These are phyloP conservation scores for Takifugu rubripes DNA, from an alignment of 2,797 vertebrate species.

Conservation along the genomic window DNA sequence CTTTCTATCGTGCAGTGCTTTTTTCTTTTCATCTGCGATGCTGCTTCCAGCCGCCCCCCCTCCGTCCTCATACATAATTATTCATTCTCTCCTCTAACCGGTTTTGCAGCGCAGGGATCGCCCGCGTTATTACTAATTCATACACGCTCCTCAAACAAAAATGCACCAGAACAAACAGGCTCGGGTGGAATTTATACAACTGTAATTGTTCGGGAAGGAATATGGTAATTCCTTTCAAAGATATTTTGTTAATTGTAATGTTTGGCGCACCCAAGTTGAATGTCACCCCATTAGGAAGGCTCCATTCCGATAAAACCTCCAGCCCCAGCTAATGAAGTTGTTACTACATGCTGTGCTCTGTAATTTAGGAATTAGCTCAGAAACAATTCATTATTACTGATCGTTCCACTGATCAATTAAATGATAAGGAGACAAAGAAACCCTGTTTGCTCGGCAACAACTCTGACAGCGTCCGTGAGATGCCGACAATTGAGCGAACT, in stretches of 20 bases:
- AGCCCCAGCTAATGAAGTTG: constrained; percentile 64
- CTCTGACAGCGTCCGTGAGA: constrained; percentile 47
- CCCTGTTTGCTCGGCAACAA: constrained; percentile 63
- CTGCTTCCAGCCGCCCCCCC: constrained; percentile 45
- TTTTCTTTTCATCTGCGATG: constrained; percentile 22
- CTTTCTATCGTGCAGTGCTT: constrained; percentile 27
- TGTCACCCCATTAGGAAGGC: constrained; percentile 48
- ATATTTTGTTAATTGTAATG: too few species aligned
- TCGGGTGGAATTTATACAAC: constrained; percentile 33
- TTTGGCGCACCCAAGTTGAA: constrained; percentile 22
- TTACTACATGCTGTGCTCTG: constrained; percentile 56
- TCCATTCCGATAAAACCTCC: constrained; percentile 56
- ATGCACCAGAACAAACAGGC: constrained; percentile 46
- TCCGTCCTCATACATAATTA: constrained; percentile 50
- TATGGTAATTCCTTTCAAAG: constrained; percentile 29
- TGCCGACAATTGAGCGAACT: constrained; percentile 53
- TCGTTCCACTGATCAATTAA: constrained; percentile 72
- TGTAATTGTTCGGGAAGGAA: constrained; percentile 36
- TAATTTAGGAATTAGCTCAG: constrained; percentile 65
- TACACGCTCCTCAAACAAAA: constrained; percentile 63
- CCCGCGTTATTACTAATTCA: constrained; percentile 71
- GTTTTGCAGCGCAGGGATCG: constrained; percentile 68
- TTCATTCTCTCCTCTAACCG: constrained; percentile 67
- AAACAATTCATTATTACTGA: constrained; percentile 73
- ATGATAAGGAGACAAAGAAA: constrained; percentile 67